Evolutionary conservation across 2,797 vertebrate genomes (phyloP), one percentile per base, ranked within the genome.

Genomic region (Discoglossus pictus): DNA sequence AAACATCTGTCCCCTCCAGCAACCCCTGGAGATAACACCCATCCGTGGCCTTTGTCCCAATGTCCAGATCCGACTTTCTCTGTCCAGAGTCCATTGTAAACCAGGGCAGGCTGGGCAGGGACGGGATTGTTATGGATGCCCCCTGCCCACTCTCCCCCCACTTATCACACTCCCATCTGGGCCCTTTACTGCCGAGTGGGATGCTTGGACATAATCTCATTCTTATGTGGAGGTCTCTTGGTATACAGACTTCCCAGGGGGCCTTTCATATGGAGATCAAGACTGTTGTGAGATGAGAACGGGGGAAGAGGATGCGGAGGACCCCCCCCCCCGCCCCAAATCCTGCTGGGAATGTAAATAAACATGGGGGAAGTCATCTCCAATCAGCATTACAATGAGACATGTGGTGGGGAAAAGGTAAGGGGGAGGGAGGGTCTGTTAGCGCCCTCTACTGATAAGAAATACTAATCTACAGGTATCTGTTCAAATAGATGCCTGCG

Each of bases 1-100:
- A 65, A 55, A 65, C 63, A 65, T 55, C 63, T 65, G 63, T 47
- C 31, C 38, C 44, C 12, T 44, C 13, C 13, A 20, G 36, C 38
- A 18, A 17, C 16, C 35, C 24, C 18, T 7, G 2, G 5, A 20
- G 11, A 5, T 4, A 36, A 17, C 24, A 48, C 48, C 24, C 39
- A 9, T 10, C 20, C 0, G 43, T 38, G 44, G 31, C 42, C 4
- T 18, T 25, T 47, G 9, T 18, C 52, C 15, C 20, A 15, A 11
- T 6, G 27, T 31, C 27, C 15, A 10, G 18, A 38, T 38, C 17
- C 17, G 34, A 56, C 36, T 16, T 11, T 24, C 10, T 11, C 54
- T 21, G 34, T 12, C 35, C 17, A 40, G 11, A 8, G 20, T 18
- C n/a, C 50, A 44, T 23, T 20, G n/a, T n/a, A 51, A 21, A 16